Evolutionary conservation across 1,140 invertebrate species (phyloP).

Genomic region (Brachionus paranguensis): DNA sequence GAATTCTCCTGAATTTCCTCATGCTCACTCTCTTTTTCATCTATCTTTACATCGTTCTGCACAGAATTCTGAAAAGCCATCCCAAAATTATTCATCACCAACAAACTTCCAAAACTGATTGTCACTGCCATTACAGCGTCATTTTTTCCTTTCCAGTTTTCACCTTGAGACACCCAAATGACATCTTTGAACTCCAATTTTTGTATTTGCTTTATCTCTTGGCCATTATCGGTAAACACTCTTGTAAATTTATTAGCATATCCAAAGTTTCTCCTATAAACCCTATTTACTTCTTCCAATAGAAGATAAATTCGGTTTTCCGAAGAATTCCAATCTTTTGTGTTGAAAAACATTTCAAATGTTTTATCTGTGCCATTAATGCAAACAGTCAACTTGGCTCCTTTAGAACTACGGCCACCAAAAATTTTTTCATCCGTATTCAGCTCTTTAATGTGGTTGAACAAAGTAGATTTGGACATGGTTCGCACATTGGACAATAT

Average conservation of each 20-base stretch:
- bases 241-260: slow-evolving; percentile 16
- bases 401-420: neutral
- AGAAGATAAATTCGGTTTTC: slow-evolving; percentile 17
- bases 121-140: neutral
- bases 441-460: neutral
- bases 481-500: neutral
- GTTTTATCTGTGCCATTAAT: neutral
- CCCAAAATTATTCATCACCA: neutral
- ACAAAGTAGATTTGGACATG: neutral
- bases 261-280: neutral
- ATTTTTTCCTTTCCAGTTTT: slow-evolving; percentile 17
- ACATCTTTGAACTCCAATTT: slow-evolving; percentile 1
- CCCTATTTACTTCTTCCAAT: slow-evolving; percentile 16
- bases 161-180: slow-evolving; percentile 28
- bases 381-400: neutral
- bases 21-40: neutral
- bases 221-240: neutral
- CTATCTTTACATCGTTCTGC: neutral
- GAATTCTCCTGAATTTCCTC: neutral
- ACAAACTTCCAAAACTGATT: neutral
- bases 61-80: neutral
- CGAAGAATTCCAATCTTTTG: slow-evolving; percentile 12
- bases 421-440: slow-evolving; percentile 19
- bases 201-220: slow-evolving; percentile 17
- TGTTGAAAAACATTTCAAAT: slow-evolving; percentile 30